These are phyloP conservation scores for Cydia fagiglandana DNA, from an alignment of 1,140 invertebrate genomes.

Conservation along the genomic window DNA sequence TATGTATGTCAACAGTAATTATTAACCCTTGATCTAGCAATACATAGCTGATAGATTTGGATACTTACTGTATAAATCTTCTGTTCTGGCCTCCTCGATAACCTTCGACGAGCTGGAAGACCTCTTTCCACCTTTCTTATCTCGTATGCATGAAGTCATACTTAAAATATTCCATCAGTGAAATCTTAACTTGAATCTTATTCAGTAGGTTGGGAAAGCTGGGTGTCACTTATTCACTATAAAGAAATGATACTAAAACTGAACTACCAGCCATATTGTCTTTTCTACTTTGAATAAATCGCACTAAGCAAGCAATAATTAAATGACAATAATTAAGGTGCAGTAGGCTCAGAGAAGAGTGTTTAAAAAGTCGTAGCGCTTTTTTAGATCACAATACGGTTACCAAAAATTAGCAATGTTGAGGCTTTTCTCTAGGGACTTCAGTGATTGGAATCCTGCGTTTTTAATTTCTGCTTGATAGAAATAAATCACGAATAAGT, in stretches of 20 bases:
- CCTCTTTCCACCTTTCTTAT: constrained; percentile 7
- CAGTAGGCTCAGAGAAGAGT: too few species aligned
- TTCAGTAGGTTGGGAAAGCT: neutral
- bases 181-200: neutral
- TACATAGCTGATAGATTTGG: neutral
- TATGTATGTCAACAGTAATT: neutral
- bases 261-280: neutral
- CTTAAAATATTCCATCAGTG: constrained; percentile 8
- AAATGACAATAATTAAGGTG: too few species aligned
- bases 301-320: neutral
- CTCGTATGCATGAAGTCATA: neutral
- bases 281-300: neutral
- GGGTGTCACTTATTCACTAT: neutral
- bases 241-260: neutral
- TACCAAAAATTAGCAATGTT: too few species aligned
- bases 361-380: too few species aligned
- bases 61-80: constrained; percentile 10
- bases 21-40: constrained; percentile 2
- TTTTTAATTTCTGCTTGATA: neutral
- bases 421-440: too few species aligned
- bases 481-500: too few species aligned
- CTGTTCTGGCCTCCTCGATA: neutral
- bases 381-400: too few species aligned
- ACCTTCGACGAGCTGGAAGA: neutral
- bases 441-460: too few species aligned